Percentiles rank a stretch among this genome's conserved stretches.
These are phyloP conservation scores for Eledone cirrhosa DNA, from an alignment of 2,888 invertebrate species.

Conservation along the genomic window DNA sequence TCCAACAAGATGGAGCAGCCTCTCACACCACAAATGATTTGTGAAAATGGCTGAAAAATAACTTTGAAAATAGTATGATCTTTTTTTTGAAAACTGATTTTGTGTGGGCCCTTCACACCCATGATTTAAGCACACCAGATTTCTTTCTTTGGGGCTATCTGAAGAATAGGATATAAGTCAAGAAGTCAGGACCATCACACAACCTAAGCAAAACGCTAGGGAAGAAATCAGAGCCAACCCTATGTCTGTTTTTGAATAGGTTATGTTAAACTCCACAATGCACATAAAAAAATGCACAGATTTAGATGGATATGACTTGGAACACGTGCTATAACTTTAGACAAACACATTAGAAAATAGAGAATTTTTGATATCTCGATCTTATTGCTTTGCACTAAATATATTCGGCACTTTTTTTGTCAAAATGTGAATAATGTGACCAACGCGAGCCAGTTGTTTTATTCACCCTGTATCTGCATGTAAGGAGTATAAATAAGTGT, in stretches of 20 bases:
- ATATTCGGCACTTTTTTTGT: too few species aligned
- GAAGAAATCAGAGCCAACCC: not conserved
- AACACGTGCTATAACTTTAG: not conserved
- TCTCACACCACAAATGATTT: too few species aligned
- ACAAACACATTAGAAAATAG: too few species aligned
- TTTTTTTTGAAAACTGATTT: not conserved
- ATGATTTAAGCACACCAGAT: not conserved
- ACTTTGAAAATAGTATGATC: too few species aligned
- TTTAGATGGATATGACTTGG: not conserved
- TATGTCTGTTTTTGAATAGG: not conserved
- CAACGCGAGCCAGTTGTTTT: not conserved
- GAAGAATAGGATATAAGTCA: not conserved
- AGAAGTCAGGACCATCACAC: not conserved
- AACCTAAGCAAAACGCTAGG: not conserved
- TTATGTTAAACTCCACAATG: not conserved
- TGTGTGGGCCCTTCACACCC: not conserved
- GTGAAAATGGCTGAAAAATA: too few species aligned
- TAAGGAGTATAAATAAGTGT: too few species aligned
- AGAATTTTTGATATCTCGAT: too few species aligned
- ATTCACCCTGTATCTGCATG: not conserved
- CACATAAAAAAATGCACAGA: not conserved
- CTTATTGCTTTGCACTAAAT: too few species aligned
- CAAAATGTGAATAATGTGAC: not conserved
- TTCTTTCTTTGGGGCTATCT: not conserved
- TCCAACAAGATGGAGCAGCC: too few species aligned